Base-by-base conservation (phyloP, 2,797 vertebrate genomes). In the Sebastes miniatus region DNA sequence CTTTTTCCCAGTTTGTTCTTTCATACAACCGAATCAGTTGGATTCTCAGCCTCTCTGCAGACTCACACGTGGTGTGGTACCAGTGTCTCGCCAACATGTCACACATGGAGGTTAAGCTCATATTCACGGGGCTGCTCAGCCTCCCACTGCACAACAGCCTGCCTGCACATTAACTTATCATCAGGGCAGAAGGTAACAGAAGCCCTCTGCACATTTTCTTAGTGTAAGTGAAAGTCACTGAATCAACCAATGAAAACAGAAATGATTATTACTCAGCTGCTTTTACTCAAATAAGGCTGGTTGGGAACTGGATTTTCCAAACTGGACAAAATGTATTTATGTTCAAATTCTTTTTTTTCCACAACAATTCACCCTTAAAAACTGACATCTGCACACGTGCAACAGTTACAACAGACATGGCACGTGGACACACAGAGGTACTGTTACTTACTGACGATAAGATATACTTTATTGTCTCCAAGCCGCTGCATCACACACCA, bases 101-200 rank as follows among this genome's bases (percentile, higher is more conserved):
- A 77, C 63, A 82, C 80, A 69, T 34, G 16, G 27, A 74, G 79
- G 78, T 69, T 82, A 77, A 89, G 54, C 76, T 76, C 27, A 54
- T 67, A 64, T 77, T 86, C 50, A 74, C 56, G 61, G 5, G 22
- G 72, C 61, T 4, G 65, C 66, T 80, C 78, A 78, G 77, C 73
- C 83, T 80, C 66, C 29, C 66, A 57, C 32, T 78, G 75, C 9
- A 72, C 73, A 34, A 54, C 56, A 62, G 56, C 29, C 69, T 43
- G 39, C n/a, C 68, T 66, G 54, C 73, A 20, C 47, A 64, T 25
- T 2, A 3, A 63, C 16, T 47, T 47, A 47, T 47, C 39, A 43
- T 43, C 1, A 36, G 18, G 36, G 22, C 34, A 27, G 39, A 75
- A 10, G 50, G 5, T 12, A 22, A 59, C 56, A 27, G 66, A 10